A percentile compares a stretch with the other conserved stretches of the same genome.
phyloP scores from a whole-genome alignment of 2,797 vertebrate genomes.

The Nasua narica region DNA sequence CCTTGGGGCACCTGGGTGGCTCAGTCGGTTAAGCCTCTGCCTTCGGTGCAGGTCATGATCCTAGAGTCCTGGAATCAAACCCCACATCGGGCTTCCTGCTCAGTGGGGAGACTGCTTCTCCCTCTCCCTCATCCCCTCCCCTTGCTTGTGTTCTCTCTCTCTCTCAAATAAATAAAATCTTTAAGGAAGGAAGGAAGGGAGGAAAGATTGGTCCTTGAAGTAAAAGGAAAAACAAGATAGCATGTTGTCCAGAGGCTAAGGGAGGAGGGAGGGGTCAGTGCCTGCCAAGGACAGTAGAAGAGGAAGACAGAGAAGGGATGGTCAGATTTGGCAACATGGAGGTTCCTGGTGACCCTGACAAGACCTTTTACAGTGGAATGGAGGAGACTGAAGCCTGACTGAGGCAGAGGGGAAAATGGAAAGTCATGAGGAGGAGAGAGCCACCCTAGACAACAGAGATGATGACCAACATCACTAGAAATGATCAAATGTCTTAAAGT shows the following conservation, averaged over 20 bases:
- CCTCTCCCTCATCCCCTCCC: no score
- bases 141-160: no score
- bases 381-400: not conserved
- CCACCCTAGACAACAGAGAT: not conserved
- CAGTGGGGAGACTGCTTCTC: no score
- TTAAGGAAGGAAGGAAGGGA: no score
- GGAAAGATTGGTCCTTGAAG: not conserved
- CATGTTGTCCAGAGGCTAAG: not conserved
- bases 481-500: not conserved
- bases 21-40: no score
- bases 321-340: not conserved
- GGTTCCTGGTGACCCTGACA: not conserved
- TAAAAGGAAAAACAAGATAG: not conserved
- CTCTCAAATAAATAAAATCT: no score
- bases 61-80: no score
- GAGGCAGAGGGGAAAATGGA: no score
- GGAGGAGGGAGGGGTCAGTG: not conserved
- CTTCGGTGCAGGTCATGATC: no score
- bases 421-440: not conserved
- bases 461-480: not conserved
- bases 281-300: not conserved
- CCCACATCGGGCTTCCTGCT: no score
- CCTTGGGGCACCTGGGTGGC: not conserved
- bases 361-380: not conserved
- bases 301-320: not conserved